phyloP scores from a whole-genome alignment of 2,888 invertebrate genomes.

The Polyommatus iphigenia region DNA sequence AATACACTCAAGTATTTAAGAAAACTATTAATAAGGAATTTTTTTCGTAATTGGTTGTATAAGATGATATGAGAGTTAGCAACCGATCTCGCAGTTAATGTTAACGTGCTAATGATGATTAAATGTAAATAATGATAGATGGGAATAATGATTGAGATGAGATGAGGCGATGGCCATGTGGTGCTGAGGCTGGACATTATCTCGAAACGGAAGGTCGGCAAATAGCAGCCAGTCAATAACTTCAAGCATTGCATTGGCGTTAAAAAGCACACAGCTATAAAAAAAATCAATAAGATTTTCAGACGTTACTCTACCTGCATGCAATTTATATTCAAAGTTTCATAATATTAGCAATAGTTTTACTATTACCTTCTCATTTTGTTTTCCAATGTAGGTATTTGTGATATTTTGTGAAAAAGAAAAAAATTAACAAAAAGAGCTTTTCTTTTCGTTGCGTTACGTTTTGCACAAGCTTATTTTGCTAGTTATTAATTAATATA shows the following conservation, averaged over 20 bases:
- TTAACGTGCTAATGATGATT: not conserved
- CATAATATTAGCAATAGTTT: no score
- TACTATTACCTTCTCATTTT: no score
- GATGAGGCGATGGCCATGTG: conserved; percentile 28
- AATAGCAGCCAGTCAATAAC: conserved; percentile 44
- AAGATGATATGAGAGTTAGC: not conserved
- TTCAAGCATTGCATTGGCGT: conserved; percentile 42
- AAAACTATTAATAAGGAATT: not conserved
- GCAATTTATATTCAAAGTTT: not conserved
- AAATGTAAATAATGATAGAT: not conserved
- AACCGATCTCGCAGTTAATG: not conserved
- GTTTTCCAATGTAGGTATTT: no score
- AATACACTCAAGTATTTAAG: not conserved
- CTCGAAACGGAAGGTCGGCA: conserved; percentile 44
- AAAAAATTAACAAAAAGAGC: no score
- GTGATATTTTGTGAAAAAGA: no score
- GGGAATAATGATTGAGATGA: not conserved
- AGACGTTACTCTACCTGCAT: not conserved
- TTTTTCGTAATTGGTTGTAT: not conserved
- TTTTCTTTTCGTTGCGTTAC: no score
- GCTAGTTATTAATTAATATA: no score
- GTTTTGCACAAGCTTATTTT: no score
- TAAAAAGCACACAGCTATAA: not conserved
- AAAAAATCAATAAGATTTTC: not conserved
- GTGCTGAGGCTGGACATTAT: conserved; percentile 37